Percentiles rank a stretch among this genome's conserved stretches.
Conservation (phyloP, 2,113 vertebrate genomes). For the Plecotus auritus region DNA sequence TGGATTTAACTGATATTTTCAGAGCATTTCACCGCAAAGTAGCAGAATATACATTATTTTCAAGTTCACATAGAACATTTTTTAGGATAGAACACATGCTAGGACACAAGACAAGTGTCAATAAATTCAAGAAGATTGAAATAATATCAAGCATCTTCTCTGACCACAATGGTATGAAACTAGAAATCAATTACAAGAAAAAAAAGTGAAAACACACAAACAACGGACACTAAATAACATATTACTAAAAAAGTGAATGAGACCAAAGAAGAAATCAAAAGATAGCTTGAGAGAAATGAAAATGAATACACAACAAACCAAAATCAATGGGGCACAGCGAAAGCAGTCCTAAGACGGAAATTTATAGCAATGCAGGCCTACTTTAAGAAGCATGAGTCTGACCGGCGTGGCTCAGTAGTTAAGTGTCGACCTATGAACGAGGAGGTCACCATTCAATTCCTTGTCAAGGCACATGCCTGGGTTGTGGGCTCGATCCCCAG, state of each 20-base stretch:
- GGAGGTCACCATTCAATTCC: no score
- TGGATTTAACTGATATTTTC: background rate
- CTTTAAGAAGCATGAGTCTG: background rate
- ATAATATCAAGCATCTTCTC: background rate
- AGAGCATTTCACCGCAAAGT: background rate
- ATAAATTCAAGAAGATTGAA: background rate
- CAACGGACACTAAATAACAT: background rate
- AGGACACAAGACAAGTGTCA: no score
- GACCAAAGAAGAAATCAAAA: background rate
- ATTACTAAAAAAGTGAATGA: background rate
- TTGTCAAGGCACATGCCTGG: no score
- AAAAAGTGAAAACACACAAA: background rate
- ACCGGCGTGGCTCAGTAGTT: no score
- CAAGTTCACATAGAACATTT: background rate
- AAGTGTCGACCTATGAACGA: no score
- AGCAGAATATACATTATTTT: background rate
- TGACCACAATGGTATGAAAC: background rate
- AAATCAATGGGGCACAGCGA: background rate
- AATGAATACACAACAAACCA: background rate
- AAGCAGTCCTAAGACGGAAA: background rate
- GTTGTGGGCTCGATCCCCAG: no score
- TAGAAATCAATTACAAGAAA: background rate
- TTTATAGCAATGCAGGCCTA: background rate
- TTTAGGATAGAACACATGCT: no score
- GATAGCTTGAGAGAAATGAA: background rate